These are phyloP conservation scores for Danio albolineatus DNA, from an alignment of 2,797 vertebrate genomes.

Conservation along the genomic window DNA sequence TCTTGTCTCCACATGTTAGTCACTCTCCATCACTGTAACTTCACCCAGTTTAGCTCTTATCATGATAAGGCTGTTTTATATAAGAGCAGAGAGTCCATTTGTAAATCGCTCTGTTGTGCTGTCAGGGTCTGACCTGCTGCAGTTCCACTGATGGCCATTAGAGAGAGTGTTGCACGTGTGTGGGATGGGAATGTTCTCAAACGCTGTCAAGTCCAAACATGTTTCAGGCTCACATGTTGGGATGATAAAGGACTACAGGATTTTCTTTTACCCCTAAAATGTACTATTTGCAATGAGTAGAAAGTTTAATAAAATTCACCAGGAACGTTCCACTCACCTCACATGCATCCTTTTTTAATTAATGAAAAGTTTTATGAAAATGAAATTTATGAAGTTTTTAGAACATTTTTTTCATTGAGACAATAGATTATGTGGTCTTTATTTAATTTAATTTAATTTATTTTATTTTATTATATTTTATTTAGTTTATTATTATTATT, in stretches of 20 bases:
- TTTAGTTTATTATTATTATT: too few relatives aligned
- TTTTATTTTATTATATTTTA: too few relatives aligned
- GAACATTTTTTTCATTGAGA: too few relatives aligned
- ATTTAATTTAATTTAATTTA: too few relatives aligned
- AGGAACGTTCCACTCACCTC: background rate
- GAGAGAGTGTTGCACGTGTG: slow-evolving; percentile 17
- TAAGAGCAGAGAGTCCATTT: background rate
- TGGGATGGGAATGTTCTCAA: slow-evolving; percentile 13
- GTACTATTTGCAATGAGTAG: background rate
- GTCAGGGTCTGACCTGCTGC: background rate
- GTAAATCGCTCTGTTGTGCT: background rate
- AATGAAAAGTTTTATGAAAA: too few relatives aligned
- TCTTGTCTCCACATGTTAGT: slow-evolving; percentile 30
- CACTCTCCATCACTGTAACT: slow-evolving; percentile 7
- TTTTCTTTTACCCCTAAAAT: background rate
- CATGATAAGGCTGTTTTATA: background rate
- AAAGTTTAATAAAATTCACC: background rate
- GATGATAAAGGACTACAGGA: background rate
- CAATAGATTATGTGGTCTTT: too few relatives aligned
- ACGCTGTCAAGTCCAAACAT: slow-evolving; percentile 21
- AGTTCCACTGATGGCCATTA: slow-evolving; percentile 32
- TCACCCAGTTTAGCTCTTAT: background rate
- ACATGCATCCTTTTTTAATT: background rate
- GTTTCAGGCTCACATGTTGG: background rate
- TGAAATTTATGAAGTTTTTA: too few relatives aligned